phyloP scores from a whole-genome alignment of 2,888 invertebrate genomes.

The Cephus runcator region DNA sequence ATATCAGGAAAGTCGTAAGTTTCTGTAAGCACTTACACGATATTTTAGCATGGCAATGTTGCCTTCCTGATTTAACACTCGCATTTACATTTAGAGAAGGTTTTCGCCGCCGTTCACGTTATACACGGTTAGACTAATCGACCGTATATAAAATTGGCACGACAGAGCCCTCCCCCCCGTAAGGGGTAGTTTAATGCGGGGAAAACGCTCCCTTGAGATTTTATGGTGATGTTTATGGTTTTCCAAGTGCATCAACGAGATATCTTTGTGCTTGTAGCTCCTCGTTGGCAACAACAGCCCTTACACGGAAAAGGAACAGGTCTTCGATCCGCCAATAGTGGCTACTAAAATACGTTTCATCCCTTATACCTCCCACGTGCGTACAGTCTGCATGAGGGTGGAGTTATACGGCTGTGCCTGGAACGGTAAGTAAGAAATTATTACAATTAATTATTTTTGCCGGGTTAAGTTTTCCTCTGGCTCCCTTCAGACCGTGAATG shows the following conservation, averaged over 20 bases:
- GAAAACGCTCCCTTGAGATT: too few relatives aligned
- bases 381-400: conserved; percentile 84
- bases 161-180: conserved; percentile 7
- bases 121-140: conserved; percentile 46
- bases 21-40: conserved; percentile 8
- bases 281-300: conserved; percentile 84
- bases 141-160: conserved; percentile 46
- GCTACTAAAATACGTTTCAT: conserved; percentile 82
- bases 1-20: too few relatives aligned
- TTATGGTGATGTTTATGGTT: too few relatives aligned
- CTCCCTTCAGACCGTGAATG: too few relatives aligned
- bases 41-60: conserved; percentile 17
- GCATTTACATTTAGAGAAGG: conserved; percentile 61
- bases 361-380: conserved; percentile 80
- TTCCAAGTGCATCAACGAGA: too few relatives aligned
- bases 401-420: conserved; percentile 85
- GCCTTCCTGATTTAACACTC: conserved; percentile 47
- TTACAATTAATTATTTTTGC: too few relatives aligned
- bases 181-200: too few relatives aligned
- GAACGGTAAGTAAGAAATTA: conserved; percentile 72
- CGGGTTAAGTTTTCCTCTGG: too few relatives aligned
- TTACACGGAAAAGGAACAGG: conserved; percentile 78
- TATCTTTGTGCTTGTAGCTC: conserved; percentile 70
- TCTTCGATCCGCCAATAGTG: conserved; percentile 80
- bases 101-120: conserved; percentile 26